Base-by-base conservation (phyloP, 2,888 invertebrate genomes). In the Agriopis marginaria region DNA sequence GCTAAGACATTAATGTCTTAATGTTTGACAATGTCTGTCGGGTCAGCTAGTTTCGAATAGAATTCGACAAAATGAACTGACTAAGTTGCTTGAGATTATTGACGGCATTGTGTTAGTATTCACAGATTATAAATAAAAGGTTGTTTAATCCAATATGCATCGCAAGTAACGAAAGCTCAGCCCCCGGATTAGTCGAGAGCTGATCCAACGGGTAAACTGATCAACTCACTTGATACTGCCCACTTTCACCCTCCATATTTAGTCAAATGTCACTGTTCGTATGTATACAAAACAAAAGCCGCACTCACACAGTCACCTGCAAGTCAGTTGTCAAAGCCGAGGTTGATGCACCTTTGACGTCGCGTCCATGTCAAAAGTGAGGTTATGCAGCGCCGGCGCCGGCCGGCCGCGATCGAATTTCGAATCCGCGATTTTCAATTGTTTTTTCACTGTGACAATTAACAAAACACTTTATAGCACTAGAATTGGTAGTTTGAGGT, bases 291-390 rank as follows among this genome's bases (percentile, higher is more conserved):
- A 86, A 83, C 83, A 85, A 87, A 87, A 85, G 78, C 85, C 86
- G 84, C 92, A 93, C 93, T 92, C 92, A 93, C 93, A 89, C 88
- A 88, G 76, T 86, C 82, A 85, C 81, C 78, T 79, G 78, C 79
- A 63, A 61, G 70, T 76, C 75, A 75, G 77, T 80, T 77, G 85
- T 84, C 83, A 86, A 86, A 84, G 45, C 47, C 45, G 77, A 78
- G 81, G 82, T 83, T 80, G 87, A 78, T 85, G 88, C 85, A 86
- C 83, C 80, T 80, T 79, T 82, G 84, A 82, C 81, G 83, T 80
- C 66, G 84, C 79, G 81, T 84, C 86, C 91, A 91, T 91, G 75
- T 77, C 84, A 75, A 76, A 73, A 69, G 45, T 75, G 79, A 83
- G 78, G 81, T 83, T 89, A 89, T 83, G 63, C 77, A 74, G 32